Percentiles rank a stretch among this genome's conserved stretches.
These are phyloP conservation scores for Heterochromis multidens DNA, from an alignment of 2,113 vertebrate species.

Conservation along the genomic window DNA sequence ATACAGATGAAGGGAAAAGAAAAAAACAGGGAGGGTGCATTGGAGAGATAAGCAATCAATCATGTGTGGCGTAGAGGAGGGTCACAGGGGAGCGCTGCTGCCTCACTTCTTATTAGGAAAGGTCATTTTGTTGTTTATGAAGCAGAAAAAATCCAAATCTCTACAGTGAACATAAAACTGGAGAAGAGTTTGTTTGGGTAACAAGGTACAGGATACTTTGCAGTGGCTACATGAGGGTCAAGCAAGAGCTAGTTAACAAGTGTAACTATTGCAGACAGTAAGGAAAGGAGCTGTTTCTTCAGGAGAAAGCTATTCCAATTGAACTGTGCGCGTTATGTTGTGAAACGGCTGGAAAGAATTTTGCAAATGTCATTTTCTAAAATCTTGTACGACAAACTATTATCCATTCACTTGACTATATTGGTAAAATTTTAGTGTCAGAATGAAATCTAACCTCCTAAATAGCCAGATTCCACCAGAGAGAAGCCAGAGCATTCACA, in stretches of 20 bases:
- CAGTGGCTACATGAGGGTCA: neutral
- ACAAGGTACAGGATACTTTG: neutral
- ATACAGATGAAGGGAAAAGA: slow-evolving; percentile 16
- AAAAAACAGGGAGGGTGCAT: neutral
- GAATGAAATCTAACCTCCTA: neutral
- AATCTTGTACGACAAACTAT: neutral
- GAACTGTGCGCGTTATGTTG: neutral
- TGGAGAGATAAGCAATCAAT: slow-evolving; percentile 50
- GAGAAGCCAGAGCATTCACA: neutral
- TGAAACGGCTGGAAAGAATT: neutral
- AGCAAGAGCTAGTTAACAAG: neutral
- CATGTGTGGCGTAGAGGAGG: slow-evolving; percentile 30
- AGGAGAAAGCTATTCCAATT: neutral
- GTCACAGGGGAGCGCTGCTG: slow-evolving; percentile 18
- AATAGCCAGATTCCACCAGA: neutral
- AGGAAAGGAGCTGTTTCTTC: neutral
- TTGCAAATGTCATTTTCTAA: neutral
- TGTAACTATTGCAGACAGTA: neutral
- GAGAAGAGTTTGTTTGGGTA: neutral
- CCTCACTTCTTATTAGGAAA: slow-evolving; percentile 39
- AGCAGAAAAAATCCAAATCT: slow-evolving; percentile 16
- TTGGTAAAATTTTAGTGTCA: neutral
- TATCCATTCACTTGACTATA: neutral
- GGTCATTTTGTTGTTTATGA: slow-evolving; percentile 35
- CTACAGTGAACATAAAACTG: neutral